Evolutionary conservation across 2,888 invertebrate species (phyloP).

Genomic region (Ochlodes sylvanus): DNA sequence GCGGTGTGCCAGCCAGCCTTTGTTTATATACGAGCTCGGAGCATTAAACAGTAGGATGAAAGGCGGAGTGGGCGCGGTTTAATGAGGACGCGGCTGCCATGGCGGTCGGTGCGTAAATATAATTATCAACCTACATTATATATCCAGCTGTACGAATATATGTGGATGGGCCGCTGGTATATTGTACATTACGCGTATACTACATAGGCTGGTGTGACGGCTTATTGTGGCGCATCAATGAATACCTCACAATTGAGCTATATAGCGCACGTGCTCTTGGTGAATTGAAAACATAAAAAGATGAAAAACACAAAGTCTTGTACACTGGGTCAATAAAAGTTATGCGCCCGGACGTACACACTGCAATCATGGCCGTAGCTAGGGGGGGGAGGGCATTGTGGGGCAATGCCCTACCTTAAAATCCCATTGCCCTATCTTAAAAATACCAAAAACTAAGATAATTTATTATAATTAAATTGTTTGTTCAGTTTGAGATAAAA

Average conservation of each 20-base stretch:
- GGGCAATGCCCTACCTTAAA: no score
- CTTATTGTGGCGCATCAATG: constrained; percentile 1
- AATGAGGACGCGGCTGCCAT: constrained; percentile 14
- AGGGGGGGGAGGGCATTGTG: no score
- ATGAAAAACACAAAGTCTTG: constrained; percentile 5
- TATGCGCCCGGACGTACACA: no score
- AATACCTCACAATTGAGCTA: not conserved
- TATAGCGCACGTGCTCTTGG: constrained; percentile 14
- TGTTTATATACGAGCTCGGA: constrained; percentile 22
- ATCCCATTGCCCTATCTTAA: no score
- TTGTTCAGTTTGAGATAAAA: no score
- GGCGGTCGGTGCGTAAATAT: constrained; percentile 6
- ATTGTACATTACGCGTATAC: not conserved
- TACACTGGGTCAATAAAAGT: not conserved
- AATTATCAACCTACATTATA: constrained; percentile 18
- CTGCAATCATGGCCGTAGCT: no score
- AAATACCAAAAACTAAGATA: no score
- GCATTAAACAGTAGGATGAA: constrained; percentile 28
- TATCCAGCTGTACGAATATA: not conserved
- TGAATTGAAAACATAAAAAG: not conserved
- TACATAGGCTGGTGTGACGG: not conserved
- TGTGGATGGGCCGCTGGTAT: not conserved
- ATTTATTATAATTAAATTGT: no score
- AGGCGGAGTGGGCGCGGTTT: constrained; percentile 30
- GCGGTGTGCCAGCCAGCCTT: constrained; percentile 14